Evolutionary conservation across 2,888 invertebrate species (phyloP).

Genomic region (Baronia brevicornis): DNA sequence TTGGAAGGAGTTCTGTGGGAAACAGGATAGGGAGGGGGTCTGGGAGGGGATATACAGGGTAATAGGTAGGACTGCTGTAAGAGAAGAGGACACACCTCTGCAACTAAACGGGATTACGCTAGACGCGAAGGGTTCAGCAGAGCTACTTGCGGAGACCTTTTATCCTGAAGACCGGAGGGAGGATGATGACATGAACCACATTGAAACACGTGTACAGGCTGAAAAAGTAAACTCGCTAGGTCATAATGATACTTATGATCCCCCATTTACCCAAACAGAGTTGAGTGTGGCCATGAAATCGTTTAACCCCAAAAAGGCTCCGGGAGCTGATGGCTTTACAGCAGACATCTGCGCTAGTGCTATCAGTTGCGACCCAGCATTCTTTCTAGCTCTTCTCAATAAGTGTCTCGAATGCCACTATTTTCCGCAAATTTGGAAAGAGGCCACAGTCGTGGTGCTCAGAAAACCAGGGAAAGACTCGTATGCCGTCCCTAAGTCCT

Average conservation of each 20-base stretch:
- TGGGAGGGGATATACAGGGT: slow-evolving; percentile 19
- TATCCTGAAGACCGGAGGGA: slow-evolving; percentile 7
- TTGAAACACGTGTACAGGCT: not conserved
- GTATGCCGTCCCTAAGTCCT: no score
- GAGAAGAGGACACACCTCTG: slow-evolving; percentile 12
- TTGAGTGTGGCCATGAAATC: not conserved
- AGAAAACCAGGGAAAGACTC: slow-evolving; percentile 1
- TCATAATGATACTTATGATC: slow-evolving; percentile 6
- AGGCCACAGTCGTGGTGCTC: not conserved
- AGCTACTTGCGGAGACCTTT: slow-evolving; percentile 9
- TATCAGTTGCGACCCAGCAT: not conserved
- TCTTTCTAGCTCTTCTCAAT: not conserved
- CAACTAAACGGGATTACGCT: slow-evolving; percentile 3
- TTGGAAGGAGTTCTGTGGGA: slow-evolving; percentile 20
- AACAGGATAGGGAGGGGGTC: slow-evolving; percentile 17
- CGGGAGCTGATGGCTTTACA: slow-evolving; percentile 17
- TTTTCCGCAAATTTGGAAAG: not conserved
- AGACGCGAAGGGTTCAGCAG: slow-evolving; percentile 4
- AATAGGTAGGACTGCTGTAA: slow-evolving; percentile 3
- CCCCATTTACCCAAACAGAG: slow-evolving; percentile 12
- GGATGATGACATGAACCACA: not conserved
- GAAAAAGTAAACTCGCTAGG: not conserved
- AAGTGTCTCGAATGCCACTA: not conserved
- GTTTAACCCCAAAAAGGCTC: slow-evolving; percentile 14
- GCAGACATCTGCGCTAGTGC: slow-evolving; percentile 9